Percentiles rank a stretch among this genome's conserved stretches.
Evolutionary conservation across 2,888 invertebrate species (phyloP).

Genomic region (Cenopis cana): DNA sequence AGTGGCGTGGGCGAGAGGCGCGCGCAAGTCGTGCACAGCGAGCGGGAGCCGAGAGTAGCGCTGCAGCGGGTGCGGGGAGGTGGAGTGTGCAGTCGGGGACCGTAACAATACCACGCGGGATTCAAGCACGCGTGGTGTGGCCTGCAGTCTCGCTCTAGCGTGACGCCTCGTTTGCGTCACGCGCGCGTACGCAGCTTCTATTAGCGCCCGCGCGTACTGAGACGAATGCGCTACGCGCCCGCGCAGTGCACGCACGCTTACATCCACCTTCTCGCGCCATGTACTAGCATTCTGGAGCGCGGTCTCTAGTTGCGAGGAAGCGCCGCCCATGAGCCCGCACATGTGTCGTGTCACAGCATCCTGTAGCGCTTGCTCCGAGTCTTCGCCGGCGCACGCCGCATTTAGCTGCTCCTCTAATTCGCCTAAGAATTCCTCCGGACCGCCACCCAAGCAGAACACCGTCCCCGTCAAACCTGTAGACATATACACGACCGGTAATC

Average conservation of each 20-base stretch:
- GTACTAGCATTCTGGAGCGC: slow-evolving; percentile 43
- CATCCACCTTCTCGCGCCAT: slow-evolving; percentile 58
- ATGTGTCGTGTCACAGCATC: slow-evolving; percentile 56
- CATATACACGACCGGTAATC: not conserved
- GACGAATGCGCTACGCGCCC: slow-evolving; percentile 55
- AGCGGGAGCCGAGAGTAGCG: slow-evolving; percentile 46
- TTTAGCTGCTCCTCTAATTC: slow-evolving; percentile 50
- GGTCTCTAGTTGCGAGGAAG: slow-evolving; percentile 46
- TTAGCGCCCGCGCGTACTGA: slow-evolving; percentile 58
- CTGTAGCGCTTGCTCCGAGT: slow-evolving; percentile 52
- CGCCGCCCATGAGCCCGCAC: slow-evolving; percentile 53
- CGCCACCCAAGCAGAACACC: slow-evolving; percentile 47
- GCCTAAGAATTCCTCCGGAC: slow-evolving; percentile 48
- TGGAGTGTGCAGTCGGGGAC: slow-evolving; percentile 15
- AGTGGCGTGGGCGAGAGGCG: slow-evolving; percentile 51
- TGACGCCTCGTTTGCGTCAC: slow-evolving; percentile 52
- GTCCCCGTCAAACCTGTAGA: slow-evolving; percentile 28
- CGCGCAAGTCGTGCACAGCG: slow-evolving; percentile 49
- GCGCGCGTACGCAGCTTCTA: slow-evolving; percentile 57
- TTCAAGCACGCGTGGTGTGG: slow-evolving; percentile 48
- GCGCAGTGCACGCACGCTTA: slow-evolving; percentile 49
- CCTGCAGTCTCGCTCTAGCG: slow-evolving; percentile 15
- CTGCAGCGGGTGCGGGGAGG: slow-evolving; percentile 42
- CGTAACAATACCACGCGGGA: slow-evolving; percentile 58
- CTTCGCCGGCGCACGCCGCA: slow-evolving; percentile 10